Base-by-base conservation (phyloP, 2,113 vertebrate species). In the Apodemus sylvaticus region DNA sequence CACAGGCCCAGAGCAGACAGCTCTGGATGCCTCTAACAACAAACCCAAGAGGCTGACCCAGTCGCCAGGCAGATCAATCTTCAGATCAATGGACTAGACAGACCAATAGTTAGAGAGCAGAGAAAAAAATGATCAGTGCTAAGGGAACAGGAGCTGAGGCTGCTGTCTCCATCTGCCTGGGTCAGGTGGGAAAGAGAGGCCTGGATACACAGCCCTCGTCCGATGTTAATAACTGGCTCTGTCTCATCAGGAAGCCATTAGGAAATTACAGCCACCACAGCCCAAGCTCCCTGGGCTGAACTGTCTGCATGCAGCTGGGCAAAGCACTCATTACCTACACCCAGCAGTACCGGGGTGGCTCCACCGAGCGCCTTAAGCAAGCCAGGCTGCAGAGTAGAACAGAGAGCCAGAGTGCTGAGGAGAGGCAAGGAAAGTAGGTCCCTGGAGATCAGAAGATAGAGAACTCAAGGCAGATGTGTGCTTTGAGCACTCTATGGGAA, bases 231-330 rank as follows among this genome's bases (percentile, higher is more conserved):
- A 93, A 97, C 93, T 93, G 68, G 86, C 94, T 39, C 7, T 22
- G 62, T 78, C 96, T 96, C 98, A 97, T 98, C 98, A 98, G 97
- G 98, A 98, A 98, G 98, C 98, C 96, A 98, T 98, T 97, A 98
- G 97, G 97, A 98, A 98, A 98, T 91, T 98, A 96, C 97, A 98
- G 98, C 87, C 97, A 90, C 93, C 51, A 96, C 98, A 98, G 97
- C 97, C 98, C 2, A 60, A 96, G 97, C 97, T 97, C 97, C 94
- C 64, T 7, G 6, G 0, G 95, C 97, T 94, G 96, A 98, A 97
- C 62, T 91, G 93, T 97, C 97, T 97, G 97, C 95, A 82, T 92
- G 95, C 97, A 97, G 97, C 98, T 97, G 97, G 95, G 90, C 92
- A 98, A 98, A 97, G 97, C 91, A 42, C 92, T 98, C 97, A 98